These are phyloP conservation scores for Rhinolophus sinicus DNA, from an alignment of 2,113 vertebrate genomes.

Conservation along the genomic window DNA sequence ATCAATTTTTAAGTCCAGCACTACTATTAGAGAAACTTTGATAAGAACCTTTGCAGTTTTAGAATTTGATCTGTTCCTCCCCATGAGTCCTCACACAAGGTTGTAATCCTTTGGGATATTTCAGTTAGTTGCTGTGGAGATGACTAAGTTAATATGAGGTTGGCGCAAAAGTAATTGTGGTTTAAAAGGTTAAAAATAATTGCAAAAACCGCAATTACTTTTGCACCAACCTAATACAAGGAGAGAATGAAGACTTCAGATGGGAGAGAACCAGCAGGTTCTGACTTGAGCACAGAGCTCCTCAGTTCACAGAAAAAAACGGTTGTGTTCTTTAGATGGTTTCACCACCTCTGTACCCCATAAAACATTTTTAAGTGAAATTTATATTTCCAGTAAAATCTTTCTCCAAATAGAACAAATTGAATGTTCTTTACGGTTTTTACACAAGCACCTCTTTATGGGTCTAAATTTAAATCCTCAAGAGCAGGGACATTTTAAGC, in stretches of 20 bases:
- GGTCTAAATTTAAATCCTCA: constrained; percentile 79
- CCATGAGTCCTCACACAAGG: background rate
- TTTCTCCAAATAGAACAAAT: constrained; percentile 79
- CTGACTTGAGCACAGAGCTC: constrained; percentile 56
- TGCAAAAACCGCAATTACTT: too few species aligned
- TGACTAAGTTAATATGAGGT: background rate
- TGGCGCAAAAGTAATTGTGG: too few species aligned
- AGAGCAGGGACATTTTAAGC: constrained; percentile 61
- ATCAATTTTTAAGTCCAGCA: constrained; percentile 56
- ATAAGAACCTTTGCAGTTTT: constrained; percentile 5
- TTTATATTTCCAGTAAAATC: constrained; percentile 76
- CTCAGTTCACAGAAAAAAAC: constrained; percentile 54
- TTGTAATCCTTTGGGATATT: constrained; percentile 58
- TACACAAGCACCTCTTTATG: constrained; percentile 76
- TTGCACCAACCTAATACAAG: background rate
- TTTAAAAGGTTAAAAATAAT: too few species aligned
- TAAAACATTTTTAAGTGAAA: constrained; percentile 73
- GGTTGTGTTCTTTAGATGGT: constrained; percentile 57
- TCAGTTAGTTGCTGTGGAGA: constrained; percentile 62
- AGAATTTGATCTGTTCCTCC: background rate
- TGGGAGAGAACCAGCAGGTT: constrained; percentile 55
- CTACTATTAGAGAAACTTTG: constrained; percentile 65
- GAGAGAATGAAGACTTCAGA: constrained; percentile 45
- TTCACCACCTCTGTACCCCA: constrained; percentile 53
- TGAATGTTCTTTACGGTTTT: constrained; percentile 71